Conservation (phyloP, 2,113 vertebrate species). For the Hippocampus barbouri region DNA sequence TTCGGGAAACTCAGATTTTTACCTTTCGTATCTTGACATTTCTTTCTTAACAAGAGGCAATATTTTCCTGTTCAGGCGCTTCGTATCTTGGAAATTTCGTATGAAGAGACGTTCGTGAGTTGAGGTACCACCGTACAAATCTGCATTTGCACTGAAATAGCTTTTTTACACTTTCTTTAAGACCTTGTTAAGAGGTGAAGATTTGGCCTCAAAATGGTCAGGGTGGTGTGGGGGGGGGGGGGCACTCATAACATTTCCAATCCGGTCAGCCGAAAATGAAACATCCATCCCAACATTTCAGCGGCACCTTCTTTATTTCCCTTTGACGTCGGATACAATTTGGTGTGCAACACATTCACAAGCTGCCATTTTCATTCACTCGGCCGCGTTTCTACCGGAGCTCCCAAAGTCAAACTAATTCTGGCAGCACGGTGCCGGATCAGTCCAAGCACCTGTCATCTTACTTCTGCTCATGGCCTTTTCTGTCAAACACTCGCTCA, state of each 20-base stretch:
- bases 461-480: slow-evolving; percentile 60
- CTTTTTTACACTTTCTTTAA: neutral
- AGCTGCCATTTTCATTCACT: slow-evolving; percentile 56
- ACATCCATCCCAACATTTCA: neutral
- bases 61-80: no score
- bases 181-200: neutral
- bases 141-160: no score
- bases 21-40: no score
- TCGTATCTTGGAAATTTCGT: no score
- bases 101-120: no score
- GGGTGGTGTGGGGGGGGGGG: no score
- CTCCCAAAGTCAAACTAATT: slow-evolving; percentile 52
- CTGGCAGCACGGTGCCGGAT: slow-evolving; percentile 55
- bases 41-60: no score
- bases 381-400: slow-evolving; percentile 29
- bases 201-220: neutral
- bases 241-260: neutral
- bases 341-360: slow-evolving; percentile 33
- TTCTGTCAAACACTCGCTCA: slow-evolving; percentile 55
- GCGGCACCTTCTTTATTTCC: neutral
- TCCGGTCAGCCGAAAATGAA: neutral
- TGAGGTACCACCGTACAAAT: no score
- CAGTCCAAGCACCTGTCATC: slow-evolving; percentile 66
- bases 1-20: no score
- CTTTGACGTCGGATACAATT: neutral